phyloP scores from a whole-genome alignment of 2,888 invertebrate genomes.

The Serripes groenlandicus region DNA sequence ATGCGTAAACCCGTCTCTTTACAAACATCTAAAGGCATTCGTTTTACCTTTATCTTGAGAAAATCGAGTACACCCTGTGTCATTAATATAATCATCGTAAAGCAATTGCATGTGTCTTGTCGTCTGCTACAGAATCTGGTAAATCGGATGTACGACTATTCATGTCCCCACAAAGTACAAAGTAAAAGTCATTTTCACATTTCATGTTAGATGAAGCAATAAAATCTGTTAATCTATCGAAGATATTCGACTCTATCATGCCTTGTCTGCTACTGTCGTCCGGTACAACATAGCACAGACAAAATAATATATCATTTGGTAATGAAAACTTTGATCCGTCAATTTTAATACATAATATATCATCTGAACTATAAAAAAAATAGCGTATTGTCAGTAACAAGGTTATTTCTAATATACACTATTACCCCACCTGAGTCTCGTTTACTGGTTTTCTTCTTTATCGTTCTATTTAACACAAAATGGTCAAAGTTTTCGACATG shows the following conservation, averaged over 20 bases:
- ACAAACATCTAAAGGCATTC: constrained; percentile 16
- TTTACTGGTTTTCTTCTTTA: neutral
- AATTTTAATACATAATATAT: constrained; percentile 24
- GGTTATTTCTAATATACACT: constrained; percentile 1
- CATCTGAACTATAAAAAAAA: no score
- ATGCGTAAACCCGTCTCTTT: constrained; percentile 31
- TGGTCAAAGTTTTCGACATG: neutral
- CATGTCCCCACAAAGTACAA: neutral
- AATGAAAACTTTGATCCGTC: neutral
- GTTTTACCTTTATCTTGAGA: constrained; percentile 11
- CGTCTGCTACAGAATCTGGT: constrained; percentile 6
- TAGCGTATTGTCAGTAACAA: no score
- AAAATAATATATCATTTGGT: neutral
- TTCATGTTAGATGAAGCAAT: no score
- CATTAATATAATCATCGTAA: constrained; percentile 14
- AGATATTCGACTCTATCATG: constrained; percentile 4
- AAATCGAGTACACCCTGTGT: constrained; percentile 2
- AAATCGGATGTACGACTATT: neutral
- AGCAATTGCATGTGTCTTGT: neutral
- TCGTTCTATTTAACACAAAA: no score
- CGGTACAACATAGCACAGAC: constrained; percentile 26
- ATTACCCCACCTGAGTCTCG: neutral
- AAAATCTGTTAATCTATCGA: constrained; percentile 3
- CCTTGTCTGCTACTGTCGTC: constrained; percentile 11
- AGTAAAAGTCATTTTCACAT: no score